Evolutionary conservation across 1,140 invertebrate species (phyloP), one percentile per base, ranked within the genome.

Genomic region (Scaptodrosophila lebanonensis): DNA sequence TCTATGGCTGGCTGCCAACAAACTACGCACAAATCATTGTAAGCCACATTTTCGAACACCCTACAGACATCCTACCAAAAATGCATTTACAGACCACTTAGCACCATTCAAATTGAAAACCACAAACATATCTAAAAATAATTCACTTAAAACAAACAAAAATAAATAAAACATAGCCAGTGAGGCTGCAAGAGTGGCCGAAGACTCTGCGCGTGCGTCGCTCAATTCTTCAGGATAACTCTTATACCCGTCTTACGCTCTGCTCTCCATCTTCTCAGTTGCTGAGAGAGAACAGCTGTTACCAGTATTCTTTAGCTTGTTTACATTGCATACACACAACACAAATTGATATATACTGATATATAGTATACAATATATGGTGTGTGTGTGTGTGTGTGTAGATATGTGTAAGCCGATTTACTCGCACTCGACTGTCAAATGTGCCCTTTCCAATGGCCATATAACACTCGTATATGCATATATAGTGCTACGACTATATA

Each of bases 291-390:
- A 8, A 25, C 22, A 25, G 3, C 30, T 16, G 20, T 47, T 35
- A 50, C 64, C 70, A 65, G 68, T 79, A 73, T 68, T 82, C 50
- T 38, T 30, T 33, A 52, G 53, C 16, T 59, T 63, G 11, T 68
- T 73, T 65, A 73, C 73, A 77, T 67, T 71, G 49, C 38, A 60
- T 44, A 61, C 30, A 61, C 50, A 66, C 36, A 60, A 70, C 49
- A 54, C 58, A 50, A 47, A 6, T 25, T 8, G 3, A 3, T 25
- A 8, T 25, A 25, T 25, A 25, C 8, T 4, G 3, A 25, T 25
- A 25, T 25, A n/a, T 25, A 25, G 8, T 25, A 25, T 25, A 25
- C 22, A 25, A n/a, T 25, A 25, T 25, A 25, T 25, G 17, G 8
- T 25, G 3, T 25, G n/a, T n/a, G n/a, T n/a, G n/a, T n/a, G n/a